These are phyloP conservation scores for Caenorhabditis sinica DNA, from an alignment of 2,888 invertebrate genomes.

Conservation along the genomic window DNA sequence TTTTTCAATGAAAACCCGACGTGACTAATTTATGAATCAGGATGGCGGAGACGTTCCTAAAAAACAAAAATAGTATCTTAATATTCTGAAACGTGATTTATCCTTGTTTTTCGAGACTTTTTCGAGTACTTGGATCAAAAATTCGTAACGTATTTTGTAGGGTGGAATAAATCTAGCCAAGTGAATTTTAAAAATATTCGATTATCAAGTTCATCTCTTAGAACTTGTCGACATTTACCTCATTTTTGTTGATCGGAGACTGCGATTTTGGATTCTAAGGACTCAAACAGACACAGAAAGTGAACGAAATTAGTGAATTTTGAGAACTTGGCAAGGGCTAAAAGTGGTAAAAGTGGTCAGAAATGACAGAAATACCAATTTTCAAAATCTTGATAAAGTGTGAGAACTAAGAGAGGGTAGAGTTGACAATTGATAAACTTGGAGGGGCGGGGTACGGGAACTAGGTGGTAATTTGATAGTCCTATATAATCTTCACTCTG, in stretches of 20 bases:
- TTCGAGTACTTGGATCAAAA: too few species aligned
- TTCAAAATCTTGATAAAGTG: too few species aligned
- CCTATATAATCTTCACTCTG: too few species aligned
- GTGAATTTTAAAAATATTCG: background rate
- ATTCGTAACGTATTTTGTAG: background rate
- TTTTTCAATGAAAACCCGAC: background rate
- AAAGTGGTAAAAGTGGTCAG: too few species aligned
- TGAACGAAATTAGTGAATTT: too few species aligned
- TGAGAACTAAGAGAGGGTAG: too few species aligned
- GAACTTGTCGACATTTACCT: too few species aligned
- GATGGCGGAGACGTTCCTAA: background rate
- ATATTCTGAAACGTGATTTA: constrained; percentile 9
- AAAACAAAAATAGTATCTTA: constrained; percentile 26
- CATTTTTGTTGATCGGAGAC: too few species aligned
- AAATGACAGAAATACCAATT: background rate
- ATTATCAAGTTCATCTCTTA: background rate
- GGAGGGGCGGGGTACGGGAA: background rate
- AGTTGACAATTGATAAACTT: background rate
- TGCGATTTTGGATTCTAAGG: too few species aligned
- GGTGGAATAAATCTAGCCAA: background rate
- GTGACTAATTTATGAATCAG: constrained; percentile 28
- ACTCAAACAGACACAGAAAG: too few species aligned
- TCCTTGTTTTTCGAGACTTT: background rate
- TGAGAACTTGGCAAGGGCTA: too few species aligned
- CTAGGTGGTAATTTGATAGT: constrained; percentile 11